Evolutionary conservation across 64 coral and sea anemone genomes (phyloP).

Genomic region (Astreopora myriophthalma): DNA sequence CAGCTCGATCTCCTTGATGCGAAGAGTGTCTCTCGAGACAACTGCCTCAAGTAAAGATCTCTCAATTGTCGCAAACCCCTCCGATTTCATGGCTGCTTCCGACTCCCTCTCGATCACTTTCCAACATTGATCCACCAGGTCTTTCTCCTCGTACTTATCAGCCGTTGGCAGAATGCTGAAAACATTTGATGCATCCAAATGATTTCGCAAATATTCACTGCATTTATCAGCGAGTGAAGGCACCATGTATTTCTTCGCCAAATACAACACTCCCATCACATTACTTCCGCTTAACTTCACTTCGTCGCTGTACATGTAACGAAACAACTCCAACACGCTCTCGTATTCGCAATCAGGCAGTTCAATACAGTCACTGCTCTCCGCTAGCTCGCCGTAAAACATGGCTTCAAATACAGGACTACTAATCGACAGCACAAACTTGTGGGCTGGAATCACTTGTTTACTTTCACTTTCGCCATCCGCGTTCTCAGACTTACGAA

Average conservation of each 20-base stretch:
- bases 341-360: neutral
- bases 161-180: neutral
- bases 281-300: neutral
- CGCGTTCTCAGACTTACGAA: neutral
- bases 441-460: neutral
- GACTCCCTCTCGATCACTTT: neutral
- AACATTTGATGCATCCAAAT: neutral
- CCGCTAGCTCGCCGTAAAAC: neutral
- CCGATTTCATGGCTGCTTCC: neutral
- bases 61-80: neutral
- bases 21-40: neutral
- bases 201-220: neutral
- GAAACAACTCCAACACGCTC: neutral
- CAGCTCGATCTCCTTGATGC: neutral
- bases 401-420: neutral
- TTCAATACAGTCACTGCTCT: neutral
- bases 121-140: neutral
- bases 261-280: neutral
- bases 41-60: neutral
- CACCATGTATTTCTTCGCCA: neutral
- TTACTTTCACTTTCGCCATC: neutral
- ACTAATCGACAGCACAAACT: neutral
- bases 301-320: neutral
- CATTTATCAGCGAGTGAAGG: neutral
- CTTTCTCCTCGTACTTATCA: neutral